These are phyloP conservation scores for Pedionomus torquatus DNA, from an alignment of 2,113 vertebrate genomes.

Conservation along the genomic window DNA sequence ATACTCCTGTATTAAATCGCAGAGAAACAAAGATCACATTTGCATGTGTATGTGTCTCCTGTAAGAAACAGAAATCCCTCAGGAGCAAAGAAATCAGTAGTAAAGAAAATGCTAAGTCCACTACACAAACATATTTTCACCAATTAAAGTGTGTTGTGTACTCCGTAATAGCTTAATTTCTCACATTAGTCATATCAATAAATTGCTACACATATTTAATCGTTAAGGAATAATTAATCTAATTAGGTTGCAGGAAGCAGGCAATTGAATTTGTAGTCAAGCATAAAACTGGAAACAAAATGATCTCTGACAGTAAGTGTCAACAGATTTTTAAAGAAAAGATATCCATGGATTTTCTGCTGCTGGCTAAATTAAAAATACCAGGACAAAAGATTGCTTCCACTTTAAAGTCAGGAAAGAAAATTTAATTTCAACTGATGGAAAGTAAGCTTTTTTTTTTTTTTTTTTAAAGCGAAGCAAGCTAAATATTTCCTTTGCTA, in stretches of 20 bases:
- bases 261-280: constrained; percentile 41
- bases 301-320: constrained; percentile 35
- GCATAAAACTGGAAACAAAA: constrained; percentile 49
- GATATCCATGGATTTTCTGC: not conserved
- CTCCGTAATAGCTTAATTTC: constrained; percentile 47
- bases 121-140: not conserved
- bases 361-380: constrained; percentile 26
- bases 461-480: not conserved
- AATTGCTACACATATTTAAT: constrained; percentile 42
- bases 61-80: not conserved
- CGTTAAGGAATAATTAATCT: constrained; percentile 65
- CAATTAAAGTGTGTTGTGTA: constrained; percentile 28
- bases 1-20: constrained; percentile 86
- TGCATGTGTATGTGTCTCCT: not conserved
- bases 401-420: constrained; percentile 2
- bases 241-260: constrained; percentile 48
- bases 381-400: not conserved
- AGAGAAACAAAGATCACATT: constrained; percentile 25
- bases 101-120: constrained; percentile 36
- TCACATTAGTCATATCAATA: constrained; percentile 55
- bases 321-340: constrained; percentile 17
- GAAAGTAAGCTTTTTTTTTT: not conserved
- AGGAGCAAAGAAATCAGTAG: constrained; percentile 23
- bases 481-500: not conserved
- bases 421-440: not conserved